A percentile compares a stretch with the other conserved stretches of the same genome.
phyloP scores from a whole-genome alignment of 1,140 invertebrate species.

The Heliothis virescens region DNA sequence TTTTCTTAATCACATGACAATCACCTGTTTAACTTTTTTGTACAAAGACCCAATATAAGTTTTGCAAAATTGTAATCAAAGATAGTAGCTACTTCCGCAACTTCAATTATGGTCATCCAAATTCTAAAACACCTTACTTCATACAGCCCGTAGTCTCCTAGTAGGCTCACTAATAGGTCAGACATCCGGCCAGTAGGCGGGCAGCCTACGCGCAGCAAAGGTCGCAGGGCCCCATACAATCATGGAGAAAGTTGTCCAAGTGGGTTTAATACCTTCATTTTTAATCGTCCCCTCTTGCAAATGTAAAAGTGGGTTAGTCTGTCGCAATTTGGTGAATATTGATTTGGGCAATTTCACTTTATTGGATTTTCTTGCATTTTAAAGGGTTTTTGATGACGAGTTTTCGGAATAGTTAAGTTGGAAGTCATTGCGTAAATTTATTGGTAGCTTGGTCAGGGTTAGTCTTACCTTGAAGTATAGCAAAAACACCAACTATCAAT shows the following conservation, averaged over 20 bases:
- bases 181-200: slow-evolving; percentile 24
- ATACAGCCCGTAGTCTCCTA: background rate
- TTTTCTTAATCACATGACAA: too few species aligned
- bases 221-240: slow-evolving; percentile 33
- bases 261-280: background rate
- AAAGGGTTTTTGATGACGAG: too few species aligned
- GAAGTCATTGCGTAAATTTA: too few species aligned
- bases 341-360: background rate
- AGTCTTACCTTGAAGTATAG: too few species aligned
- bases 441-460: too few species aligned
- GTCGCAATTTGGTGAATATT: background rate
- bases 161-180: slow-evolving; percentile 12
- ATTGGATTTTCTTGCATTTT: background rate
- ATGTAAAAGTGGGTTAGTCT: background rate
- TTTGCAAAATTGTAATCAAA: too few species aligned
- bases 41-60: too few species aligned
- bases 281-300: slow-evolving; percentile 15
- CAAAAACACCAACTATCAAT: too few species aligned
- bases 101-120: too few species aligned
- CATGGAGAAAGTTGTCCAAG: slow-evolving; percentile 29
- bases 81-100: too few species aligned
- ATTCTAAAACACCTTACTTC: background rate
- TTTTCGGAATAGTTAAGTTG: too few species aligned
- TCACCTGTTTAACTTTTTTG: too few species aligned
- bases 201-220: slow-evolving; percentile 10